A percentile compares a stretch with the other conserved stretches of the same genome.
Evolutionary conservation across 2,888 invertebrate species (phyloP).

Genomic region (Ichneumon xanthorius): DNA sequence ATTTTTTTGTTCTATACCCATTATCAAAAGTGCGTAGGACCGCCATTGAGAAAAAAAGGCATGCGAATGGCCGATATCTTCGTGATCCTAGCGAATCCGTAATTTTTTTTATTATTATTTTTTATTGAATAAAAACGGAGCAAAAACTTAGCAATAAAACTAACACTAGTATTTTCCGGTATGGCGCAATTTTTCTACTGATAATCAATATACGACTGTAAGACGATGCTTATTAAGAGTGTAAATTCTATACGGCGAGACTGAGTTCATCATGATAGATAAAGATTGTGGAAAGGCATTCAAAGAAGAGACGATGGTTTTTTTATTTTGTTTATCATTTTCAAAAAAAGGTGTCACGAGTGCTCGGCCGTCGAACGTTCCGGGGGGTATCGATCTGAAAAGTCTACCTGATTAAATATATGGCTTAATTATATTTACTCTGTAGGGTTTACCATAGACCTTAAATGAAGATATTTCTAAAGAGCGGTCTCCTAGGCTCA

Average conservation of each 20-base stretch:
- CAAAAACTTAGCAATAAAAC: slow-evolving; percentile 62
- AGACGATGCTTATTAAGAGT: slow-evolving; percentile 77
- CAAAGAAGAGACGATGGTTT: slow-evolving; percentile 23
- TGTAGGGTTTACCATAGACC: slow-evolving; percentile 83
- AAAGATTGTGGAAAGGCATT: slow-evolving; percentile 56
- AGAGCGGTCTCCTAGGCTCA: slow-evolving; percentile 73
- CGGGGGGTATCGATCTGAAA: slow-evolving; percentile 82
- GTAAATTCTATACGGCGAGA: slow-evolving; percentile 81
- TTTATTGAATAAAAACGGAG: slow-evolving; percentile 51
- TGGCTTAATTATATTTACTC: slow-evolving; percentile 84
- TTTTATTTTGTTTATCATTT: slow-evolving; percentile 38
- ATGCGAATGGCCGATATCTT: slow-evolving; percentile 37
- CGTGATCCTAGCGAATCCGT: slow-evolving; percentile 27
- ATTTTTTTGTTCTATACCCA: slow-evolving; percentile 33
- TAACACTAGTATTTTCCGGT: slow-evolving; percentile 62
- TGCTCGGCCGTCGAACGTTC: slow-evolving; percentile 45
- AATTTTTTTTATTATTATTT: slow-evolving; percentile 56
- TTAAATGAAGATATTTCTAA: slow-evolving; percentile 71
- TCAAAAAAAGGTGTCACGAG: slow-evolving; percentile 55
- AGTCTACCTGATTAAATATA: slow-evolving; percentile 85
- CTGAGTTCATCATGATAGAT: slow-evolving; percentile 77
- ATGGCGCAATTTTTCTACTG: slow-evolving; percentile 68
- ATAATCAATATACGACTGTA: slow-evolving; percentile 76
- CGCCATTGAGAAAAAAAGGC: slow-evolving; percentile 32
- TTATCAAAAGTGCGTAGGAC: slow-evolving; percentile 33